A percentile compares a stretch with the other conserved stretches of the same genome.
Conservation (phyloP, 2,113 vertebrate genomes). For the Varanus komodoensis region DNA sequence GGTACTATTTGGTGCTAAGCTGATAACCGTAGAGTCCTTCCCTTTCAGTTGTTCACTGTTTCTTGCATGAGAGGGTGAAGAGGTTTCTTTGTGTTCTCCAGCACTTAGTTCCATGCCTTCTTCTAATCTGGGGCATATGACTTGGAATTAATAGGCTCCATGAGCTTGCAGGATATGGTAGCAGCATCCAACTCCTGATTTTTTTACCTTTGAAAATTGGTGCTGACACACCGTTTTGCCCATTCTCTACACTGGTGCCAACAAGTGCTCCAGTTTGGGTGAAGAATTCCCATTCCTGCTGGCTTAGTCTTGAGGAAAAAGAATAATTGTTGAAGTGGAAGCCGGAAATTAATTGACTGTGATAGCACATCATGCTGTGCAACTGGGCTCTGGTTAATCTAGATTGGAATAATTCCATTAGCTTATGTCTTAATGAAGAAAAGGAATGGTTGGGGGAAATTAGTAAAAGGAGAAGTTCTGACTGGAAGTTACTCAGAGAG, state of each 20-base stretch:
- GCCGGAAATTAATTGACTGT: neutral
- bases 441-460: neutral
- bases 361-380: neutral
- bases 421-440: neutral
- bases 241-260: neutral
- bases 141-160: no score
- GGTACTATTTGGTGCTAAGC: neutral
- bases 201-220: no score
- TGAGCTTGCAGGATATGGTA: no score
- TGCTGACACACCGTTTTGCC: neutral
- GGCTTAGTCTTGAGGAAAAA: neutral
- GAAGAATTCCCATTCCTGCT: neutral
- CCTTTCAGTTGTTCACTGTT: neutral
- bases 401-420: neutral
- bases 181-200: no score
- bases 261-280: neutral
- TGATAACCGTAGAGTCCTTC: neutral
- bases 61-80: neutral
- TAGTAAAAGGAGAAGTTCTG: neutral
- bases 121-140: no score
- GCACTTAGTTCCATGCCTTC: no score
- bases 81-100: no score
- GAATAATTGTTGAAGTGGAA: neutral
- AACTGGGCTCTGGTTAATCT: neutral
- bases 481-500: no score